Evolutionary conservation across 2,888 invertebrate genomes (phyloP).

Genomic region (Mesorhabditis sp.): DNA sequence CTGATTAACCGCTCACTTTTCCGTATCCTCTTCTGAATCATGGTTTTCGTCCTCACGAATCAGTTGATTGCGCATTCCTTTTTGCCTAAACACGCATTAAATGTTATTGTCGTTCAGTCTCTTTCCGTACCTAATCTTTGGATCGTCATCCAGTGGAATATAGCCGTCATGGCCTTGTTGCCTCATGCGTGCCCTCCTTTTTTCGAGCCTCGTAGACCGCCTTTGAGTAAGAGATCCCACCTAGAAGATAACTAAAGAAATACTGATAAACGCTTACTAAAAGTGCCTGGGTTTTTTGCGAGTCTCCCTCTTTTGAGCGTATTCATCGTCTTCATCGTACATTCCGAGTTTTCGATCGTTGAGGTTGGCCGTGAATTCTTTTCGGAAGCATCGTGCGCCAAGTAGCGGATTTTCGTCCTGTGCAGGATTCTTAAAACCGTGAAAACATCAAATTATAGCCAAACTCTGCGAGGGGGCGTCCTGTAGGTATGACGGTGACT

Average conservation of each 20-base stretch:
- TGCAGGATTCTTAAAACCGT: too few species aligned
- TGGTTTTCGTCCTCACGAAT: conserved; percentile 43
- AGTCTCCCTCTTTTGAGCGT: background rate
- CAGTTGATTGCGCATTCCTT: conserved; percentile 65
- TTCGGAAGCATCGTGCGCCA: too few species aligned
- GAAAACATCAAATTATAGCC: background rate
- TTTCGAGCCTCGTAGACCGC: conserved; percentile 96
- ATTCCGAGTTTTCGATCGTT: background rate
- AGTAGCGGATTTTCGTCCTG: background rate
- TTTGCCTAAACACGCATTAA: conserved; percentile 58
- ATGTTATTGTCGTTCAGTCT: background rate
- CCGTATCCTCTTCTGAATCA: conserved; percentile 31
- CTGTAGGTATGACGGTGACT: background rate
- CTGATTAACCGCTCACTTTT: conserved; percentile 7
- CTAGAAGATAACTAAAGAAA: conserved; percentile 11
- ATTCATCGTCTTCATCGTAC: conserved; percentile 18
- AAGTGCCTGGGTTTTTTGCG: background rate
- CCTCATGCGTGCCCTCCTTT: conserved; percentile 83
- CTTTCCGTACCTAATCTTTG: conserved; percentile 23
- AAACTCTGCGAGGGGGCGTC: background rate
- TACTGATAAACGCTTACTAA: conserved; percentile 7
- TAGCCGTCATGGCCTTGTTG: conserved; percentile 71
- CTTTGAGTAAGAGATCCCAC: conserved; percentile 86
- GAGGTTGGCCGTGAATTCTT: background rate
- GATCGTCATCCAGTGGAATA: conserved; percentile 64